Evolutionary conservation across 2,888 invertebrate genomes (phyloP), one percentile per base, ranked within the genome.

Genomic region (Chirona hameri): DNA sequence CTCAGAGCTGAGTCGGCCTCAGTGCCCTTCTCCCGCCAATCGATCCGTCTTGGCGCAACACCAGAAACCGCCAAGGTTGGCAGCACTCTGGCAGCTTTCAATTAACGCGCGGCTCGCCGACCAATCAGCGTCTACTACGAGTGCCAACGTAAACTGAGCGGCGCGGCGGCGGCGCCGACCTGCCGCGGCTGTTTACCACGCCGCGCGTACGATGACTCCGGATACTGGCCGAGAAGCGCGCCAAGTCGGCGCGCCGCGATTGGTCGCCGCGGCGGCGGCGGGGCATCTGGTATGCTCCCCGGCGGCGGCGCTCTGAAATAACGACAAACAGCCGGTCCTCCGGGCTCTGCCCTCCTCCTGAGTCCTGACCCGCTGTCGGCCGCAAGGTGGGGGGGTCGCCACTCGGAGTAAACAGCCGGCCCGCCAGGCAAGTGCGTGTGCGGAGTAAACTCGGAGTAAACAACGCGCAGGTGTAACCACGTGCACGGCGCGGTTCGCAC

Each of bases 201-300:
- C 29, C 1, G 72, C 18, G 72, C 72, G 72, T 72, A 72, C 72
- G 72, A 72, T 72, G 72, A 72, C 72, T 72, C 72, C 72, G 72
- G 72, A 72, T 72, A 72, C 72, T 12, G 31, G 4, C 31, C 15
- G 29, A 31, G 31, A 72, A 72, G 72, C 29, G 72, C 72, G 72
- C 72, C 27, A 72, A 72, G 31, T 18, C 31, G 72, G 72, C 4
- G 4, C 15, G 29, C 29, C 29, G 15, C 31, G 72, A 72, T 31
- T 72, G 72, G 72, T 1, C 18, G 72, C 2, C 2, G 0, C 9
- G 72, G 4, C 29, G 14, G 72, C 31, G 10, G 72, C 29, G 29
- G 29, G 12, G 31, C 72, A 72, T 29, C 72, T 72, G 72, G 72
- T 18, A 72, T 72, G 29, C 31, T 31, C 15, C 65, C 72, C 72